phyloP scores from a whole-genome alignment of 2,113 vertebrate species.

The Sphyrna mokarran region DNA sequence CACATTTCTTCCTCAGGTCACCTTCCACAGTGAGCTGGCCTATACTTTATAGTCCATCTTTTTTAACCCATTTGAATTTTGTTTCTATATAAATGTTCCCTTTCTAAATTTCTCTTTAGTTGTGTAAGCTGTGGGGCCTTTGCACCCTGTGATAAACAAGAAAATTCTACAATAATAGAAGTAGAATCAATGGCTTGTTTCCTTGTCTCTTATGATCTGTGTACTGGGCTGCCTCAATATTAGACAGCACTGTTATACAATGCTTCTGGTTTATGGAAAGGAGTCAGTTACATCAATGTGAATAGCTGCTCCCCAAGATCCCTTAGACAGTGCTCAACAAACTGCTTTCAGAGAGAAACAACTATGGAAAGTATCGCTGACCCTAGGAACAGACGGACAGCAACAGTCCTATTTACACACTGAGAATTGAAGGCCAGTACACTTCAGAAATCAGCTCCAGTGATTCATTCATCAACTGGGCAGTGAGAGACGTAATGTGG shows the following conservation, averaged over 20 bases:
- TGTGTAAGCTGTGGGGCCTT: not conserved
- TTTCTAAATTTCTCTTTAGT: too few species aligned
- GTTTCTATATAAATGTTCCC: too few species aligned
- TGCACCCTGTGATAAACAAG: not conserved
- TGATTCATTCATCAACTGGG: not conserved
- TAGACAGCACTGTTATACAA: not conserved
- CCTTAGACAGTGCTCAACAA: not conserved
- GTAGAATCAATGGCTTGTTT: not conserved
- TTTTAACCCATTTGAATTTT: too few species aligned
- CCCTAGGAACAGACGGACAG: not conserved
- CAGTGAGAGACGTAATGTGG: too few species aligned
- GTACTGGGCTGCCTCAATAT: not conserved
- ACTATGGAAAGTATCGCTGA: too few species aligned
- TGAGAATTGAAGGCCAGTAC: not conserved
- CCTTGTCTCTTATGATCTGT: not conserved
- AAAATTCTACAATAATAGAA: not conserved
- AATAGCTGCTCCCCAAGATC: not conserved
- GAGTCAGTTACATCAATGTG: not conserved
- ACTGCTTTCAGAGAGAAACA: not conserved
- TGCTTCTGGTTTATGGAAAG: not conserved
- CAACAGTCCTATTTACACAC: not conserved
- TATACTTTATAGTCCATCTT: too few species aligned
- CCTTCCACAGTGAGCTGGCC: too few species aligned
- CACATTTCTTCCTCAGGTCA: too few species aligned
- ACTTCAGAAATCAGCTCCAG: not conserved